A percentile compares a stretch with the other conserved stretches of the same genome.
Conservation (phyloP, 1,140 invertebrate genomes). For the Dendrolimus punctatus region DNA sequence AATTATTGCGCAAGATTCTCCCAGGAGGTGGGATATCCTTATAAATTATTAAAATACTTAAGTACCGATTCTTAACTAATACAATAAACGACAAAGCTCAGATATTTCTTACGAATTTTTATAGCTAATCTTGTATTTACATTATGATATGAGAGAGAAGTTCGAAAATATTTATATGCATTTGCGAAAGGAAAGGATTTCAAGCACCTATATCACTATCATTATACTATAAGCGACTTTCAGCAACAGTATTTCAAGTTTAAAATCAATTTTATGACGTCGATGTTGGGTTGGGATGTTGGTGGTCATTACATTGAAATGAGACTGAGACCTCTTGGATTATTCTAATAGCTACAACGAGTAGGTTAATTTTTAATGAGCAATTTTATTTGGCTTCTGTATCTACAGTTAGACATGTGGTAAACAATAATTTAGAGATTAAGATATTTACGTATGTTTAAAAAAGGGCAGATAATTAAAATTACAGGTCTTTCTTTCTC, state of each 20-base stretch:
- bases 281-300: background rate
- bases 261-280: constrained; percentile 2
- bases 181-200: constrained; percentile 45
- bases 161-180: constrained; percentile 41
- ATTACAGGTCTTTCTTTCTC: no score
- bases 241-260: background rate
- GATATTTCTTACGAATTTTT: constrained; percentile 60
- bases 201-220: constrained; percentile 49
- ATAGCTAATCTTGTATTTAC: constrained; percentile 60
- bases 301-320: constrained; percentile 3
- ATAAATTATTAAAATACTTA: constrained; percentile 59
- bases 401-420: no score
- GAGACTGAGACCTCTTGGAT: background rate
- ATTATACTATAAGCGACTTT: constrained; percentile 14
- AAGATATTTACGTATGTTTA: no score
- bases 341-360: no score
- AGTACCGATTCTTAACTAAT: constrained; percentile 54
- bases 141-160: constrained; percentile 61
- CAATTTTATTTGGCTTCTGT: no score
- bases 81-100: constrained; percentile 67
- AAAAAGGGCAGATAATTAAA: no score
- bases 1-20: constrained; percentile 66
- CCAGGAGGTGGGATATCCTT: constrained; percentile 38
- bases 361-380: no score
- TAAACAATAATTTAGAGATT: no score